Conservation (phyloP, 2,797 vertebrate species). For the Otus scops region DNA sequence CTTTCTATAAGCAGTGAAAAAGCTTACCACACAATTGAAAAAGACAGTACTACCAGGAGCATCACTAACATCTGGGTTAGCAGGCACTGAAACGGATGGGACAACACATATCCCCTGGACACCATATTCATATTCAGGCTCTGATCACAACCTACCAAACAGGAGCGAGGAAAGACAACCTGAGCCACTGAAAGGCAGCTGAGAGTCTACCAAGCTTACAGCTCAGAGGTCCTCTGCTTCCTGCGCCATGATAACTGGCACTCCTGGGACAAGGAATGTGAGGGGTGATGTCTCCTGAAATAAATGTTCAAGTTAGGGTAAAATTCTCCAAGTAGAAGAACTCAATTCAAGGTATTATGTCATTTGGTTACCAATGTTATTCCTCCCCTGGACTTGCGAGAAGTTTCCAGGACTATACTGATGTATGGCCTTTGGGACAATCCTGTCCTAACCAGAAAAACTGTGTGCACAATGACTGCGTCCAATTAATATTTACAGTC, state of each 20-base stretch:
- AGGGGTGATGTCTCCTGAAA: neutral
- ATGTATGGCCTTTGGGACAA: neutral
- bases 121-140: accelerated
- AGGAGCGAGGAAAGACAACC: neutral
- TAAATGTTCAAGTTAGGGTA: neutral
- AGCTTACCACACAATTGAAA: neutral
- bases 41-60: neutral
- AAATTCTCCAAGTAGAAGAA: neutral
- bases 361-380: neutral
- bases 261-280: neutral
- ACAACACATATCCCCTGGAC: neutral
- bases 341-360: neutral
- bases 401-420: neutral
- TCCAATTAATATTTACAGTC: neutral
- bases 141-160: neutral
- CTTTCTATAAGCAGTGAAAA: neutral
- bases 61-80: neutral
- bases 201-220: neutral
- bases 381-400: neutral
- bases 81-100: neutral
- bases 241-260: neutral
- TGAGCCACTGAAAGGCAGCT: neutral
- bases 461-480: neutral
- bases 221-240: neutral
- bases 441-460: neutral